Evolutionary conservation across 1,140 invertebrate species (phyloP).

Genomic region (Sweltsa coloradensis): DNA sequence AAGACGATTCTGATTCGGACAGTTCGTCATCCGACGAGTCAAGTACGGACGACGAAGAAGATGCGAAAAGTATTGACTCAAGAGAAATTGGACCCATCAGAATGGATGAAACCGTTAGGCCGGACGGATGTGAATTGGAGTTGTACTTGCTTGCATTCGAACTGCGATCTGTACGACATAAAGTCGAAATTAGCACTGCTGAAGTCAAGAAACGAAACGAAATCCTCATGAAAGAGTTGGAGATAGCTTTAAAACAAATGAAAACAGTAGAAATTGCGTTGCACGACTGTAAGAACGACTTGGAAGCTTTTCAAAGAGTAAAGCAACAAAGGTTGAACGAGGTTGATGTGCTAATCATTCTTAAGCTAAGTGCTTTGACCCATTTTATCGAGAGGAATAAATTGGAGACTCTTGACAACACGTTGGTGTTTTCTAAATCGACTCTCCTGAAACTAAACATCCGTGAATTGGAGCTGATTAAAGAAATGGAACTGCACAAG

Average conservation of each 20-base stretch:
- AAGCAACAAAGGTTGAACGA: constrained; percentile 57
- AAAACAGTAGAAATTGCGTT: constrained; percentile 20
- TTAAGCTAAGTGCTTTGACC: constrained; percentile 53
- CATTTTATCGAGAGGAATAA: constrained; percentile 34
- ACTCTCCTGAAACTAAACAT: constrained; percentile 40
- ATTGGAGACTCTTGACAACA: constrained; percentile 39
- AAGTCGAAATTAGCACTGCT: constrained; percentile 4
- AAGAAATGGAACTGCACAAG: constrained; percentile 44
- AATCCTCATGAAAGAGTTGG: neutral
- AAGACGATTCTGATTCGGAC: constrained; percentile 27
- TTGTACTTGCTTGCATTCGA: constrained; percentile 50
- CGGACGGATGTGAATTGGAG: constrained; percentile 53
- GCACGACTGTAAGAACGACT: constrained; percentile 3
- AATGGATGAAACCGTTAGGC: constrained; percentile 62
- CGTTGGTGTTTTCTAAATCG: constrained; percentile 46
- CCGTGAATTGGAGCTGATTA: constrained; percentile 44
- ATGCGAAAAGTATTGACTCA: constrained; percentile 43
- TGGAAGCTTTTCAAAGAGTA: constrained; percentile 34
- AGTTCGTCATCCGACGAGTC: constrained; percentile 28
- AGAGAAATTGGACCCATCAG: constrained; percentile 43
- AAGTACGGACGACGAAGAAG: constrained; percentile 42
- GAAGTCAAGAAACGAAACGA: neutral
- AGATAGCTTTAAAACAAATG: constrained; percentile 21
- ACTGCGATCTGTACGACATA: constrained; percentile 4
- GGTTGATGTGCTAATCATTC: constrained; percentile 44